Percentiles rank a stretch among this genome's conserved stretches.
These are phyloP conservation scores for Leptocoma aspasia DNA, from an alignment of 2,113 vertebrate genomes.

Conservation along the genomic window DNA sequence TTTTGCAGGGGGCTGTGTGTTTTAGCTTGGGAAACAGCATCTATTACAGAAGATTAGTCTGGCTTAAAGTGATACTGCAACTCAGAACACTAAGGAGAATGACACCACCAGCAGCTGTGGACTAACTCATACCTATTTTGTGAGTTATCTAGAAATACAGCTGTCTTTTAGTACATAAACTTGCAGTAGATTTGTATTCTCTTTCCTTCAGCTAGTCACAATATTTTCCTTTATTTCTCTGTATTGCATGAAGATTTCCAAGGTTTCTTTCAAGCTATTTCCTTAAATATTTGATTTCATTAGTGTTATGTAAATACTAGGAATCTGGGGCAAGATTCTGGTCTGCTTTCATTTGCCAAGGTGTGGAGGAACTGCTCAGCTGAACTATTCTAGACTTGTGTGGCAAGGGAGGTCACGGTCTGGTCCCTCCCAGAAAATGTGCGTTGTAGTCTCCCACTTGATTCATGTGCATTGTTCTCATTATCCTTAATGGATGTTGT, in stretches of 20 bases:
- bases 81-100: not conserved
- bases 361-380: not conserved
- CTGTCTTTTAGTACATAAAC: not conserved
- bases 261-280: not conserved
- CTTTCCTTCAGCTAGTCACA: not conserved
- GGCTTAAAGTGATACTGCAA: not conserved
- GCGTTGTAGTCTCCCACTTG: not conserved
- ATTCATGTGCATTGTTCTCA: not conserved
- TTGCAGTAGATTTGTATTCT: not conserved
- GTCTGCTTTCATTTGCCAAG: not conserved
- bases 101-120: not conserved
- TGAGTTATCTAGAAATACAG: not conserved
- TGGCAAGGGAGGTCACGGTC: not conserved
- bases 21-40: not conserved
- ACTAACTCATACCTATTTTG: not conserved
- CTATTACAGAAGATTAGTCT: not conserved
- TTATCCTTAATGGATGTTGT: not conserved
- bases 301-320: not conserved
- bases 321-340: not conserved
- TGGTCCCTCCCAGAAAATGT: not conserved
- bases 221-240: not conserved
- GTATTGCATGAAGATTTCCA: not conserved
- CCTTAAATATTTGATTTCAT: not conserved
- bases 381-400: not conserved
- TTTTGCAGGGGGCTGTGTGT: not conserved